A percentile compares a stretch with the other conserved stretches of the same genome.
Conservation (phyloP, 2,797 vertebrate genomes). For the Tarsius wallacei region DNA sequence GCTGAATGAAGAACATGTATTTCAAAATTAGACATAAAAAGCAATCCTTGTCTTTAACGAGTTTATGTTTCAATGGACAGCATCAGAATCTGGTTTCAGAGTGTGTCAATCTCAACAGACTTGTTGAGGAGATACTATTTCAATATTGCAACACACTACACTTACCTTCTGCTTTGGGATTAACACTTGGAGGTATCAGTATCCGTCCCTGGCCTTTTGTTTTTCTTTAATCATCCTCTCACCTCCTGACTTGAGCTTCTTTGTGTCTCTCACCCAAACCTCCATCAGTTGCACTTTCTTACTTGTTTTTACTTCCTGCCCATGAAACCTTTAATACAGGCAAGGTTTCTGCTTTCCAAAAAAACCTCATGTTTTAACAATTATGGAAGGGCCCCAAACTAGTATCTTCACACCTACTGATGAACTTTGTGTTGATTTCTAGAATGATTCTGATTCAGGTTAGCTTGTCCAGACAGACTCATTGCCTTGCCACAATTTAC, state of each 20-base stretch:
- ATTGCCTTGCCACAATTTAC: not conserved
- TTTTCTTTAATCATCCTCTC: not conserved
- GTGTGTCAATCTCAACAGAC: not conserved
- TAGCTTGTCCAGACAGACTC: not conserved
- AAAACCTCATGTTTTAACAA: not conserved
- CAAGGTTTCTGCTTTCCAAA: not conserved
- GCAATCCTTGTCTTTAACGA: not conserved
- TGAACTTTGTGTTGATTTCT: not conserved
- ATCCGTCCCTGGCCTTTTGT: not conserved
- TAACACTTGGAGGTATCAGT: not conserved
- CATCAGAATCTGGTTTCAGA: not conserved
- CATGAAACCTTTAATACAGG: not conserved
- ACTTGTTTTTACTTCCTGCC: not conserved
- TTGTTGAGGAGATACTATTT: not conserved
- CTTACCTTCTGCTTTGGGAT: not conserved
- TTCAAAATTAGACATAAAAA: not conserved
- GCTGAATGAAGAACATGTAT: not conserved
- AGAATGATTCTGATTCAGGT: not conserved
- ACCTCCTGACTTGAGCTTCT: not conserved
- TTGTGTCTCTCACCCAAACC: not conserved
- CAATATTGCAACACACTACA: not conserved
- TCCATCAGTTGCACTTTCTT: not conserved
- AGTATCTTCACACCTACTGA: not conserved
- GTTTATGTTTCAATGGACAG: not conserved
- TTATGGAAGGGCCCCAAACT: not conserved